Evolutionary conservation across 2,797 vertebrate genomes (phyloP).

Genomic region (Ctenochaetus hawaiiensis): DNA sequence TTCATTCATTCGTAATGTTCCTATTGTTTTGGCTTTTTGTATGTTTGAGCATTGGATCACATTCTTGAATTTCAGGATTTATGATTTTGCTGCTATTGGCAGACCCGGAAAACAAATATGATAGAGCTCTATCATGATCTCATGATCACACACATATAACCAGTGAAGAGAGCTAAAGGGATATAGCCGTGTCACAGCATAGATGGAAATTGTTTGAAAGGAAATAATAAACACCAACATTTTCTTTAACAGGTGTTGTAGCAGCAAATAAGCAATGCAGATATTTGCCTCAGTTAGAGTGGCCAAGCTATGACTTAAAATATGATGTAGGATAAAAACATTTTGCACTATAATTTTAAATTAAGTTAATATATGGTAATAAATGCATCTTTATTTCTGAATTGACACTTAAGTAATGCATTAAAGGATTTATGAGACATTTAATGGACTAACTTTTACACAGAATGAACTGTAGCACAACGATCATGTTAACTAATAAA

Average conservation of each 20-base stretch:
- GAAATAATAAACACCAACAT: background rate
- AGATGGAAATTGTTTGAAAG: background rate
- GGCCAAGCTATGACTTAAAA: no score
- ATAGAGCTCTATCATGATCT: background rate
- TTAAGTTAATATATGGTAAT: no score
- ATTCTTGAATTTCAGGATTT: background rate
- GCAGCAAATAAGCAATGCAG: background rate
- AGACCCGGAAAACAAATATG: background rate
- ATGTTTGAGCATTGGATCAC: background rate
- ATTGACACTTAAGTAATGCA: no score
- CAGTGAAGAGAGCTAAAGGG: background rate
- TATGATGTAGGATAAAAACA: no score
- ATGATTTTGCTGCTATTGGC: background rate
- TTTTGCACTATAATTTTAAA: no score
- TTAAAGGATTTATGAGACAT: no score
- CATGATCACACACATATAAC: background rate
- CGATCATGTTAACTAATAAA: no score
- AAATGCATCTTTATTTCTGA: no score
- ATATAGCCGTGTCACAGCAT: background rate
- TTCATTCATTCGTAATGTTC: background rate
- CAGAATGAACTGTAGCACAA: no score
- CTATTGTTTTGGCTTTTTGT: conserved; percentile 22
- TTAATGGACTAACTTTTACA: no score
- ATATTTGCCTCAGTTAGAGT: no score
- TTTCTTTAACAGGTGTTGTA: background rate